phyloP scores from a whole-genome alignment of 2,113 vertebrate genomes.

The Lampris megalopsis region DNA sequence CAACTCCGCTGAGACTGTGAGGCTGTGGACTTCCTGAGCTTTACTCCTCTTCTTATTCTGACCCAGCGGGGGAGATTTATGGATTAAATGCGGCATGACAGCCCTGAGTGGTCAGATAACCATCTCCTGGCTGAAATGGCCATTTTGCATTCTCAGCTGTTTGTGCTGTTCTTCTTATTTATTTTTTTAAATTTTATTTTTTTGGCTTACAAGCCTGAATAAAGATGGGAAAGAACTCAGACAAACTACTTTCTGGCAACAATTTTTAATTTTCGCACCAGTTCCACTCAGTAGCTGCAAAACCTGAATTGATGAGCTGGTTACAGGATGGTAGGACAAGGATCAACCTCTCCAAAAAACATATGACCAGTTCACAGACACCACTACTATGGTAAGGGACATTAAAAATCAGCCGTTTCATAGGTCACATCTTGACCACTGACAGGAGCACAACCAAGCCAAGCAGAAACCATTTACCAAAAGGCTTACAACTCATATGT shows the following conservation, averaged over 20 bases:
- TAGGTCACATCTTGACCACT: constrained; percentile 58
- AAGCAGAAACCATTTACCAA: constrained; percentile 46
- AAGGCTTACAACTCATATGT: constrained; percentile 32
- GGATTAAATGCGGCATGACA: constrained; percentile 22
- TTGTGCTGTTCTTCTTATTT: constrained; percentile 8
- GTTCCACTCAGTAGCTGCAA: constrained; percentile 5
- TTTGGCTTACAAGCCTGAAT: constrained; percentile 9
- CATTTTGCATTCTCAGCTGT: constrained; percentile 39
- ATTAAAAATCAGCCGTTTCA: constrained; percentile 57
- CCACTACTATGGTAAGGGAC: constrained; percentile 57
- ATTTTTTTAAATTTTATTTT: neutral
- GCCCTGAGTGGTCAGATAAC: constrained; percentile 17
- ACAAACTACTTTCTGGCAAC: constrained; percentile 27
- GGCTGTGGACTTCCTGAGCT: neutral
- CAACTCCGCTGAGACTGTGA: neutral
- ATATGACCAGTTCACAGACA: constrained; percentile 58
- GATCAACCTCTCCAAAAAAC: constrained; percentile 57
- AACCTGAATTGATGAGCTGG: constrained; percentile 48
- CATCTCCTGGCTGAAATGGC: constrained; percentile 18
- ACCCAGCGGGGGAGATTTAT: constrained; percentile 22
- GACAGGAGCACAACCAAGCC: constrained; percentile 52
- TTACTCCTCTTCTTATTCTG: constrained; percentile 24
- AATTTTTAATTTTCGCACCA: constrained; percentile 35
- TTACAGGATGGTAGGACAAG: constrained; percentile 19
- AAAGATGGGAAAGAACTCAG: constrained; percentile 37